These are phyloP conservation scores for Gallinago jamesoni DNA, from an alignment of 2,113 vertebrate genomes.

Conservation along the genomic window DNA sequence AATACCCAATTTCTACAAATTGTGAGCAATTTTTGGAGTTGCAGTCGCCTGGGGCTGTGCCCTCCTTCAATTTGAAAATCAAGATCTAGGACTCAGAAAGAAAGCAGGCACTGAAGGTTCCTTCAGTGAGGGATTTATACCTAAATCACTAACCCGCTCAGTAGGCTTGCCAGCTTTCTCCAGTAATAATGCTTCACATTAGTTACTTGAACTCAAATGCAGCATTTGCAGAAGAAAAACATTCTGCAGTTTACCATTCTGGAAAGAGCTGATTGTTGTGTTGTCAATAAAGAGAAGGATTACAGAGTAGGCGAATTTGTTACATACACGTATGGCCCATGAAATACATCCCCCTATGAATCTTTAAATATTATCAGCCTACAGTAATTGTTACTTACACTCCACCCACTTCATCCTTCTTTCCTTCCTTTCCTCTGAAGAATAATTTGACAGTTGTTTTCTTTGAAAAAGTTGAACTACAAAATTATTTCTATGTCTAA, in stretches of 20 bases:
- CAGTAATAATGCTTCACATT: neutral
- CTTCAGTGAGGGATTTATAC: neutral
- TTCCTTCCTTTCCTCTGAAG: conserved; percentile 33
- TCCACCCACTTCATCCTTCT: conserved; percentile 41
- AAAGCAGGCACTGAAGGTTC: neutral
- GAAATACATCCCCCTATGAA: conserved; percentile 40
- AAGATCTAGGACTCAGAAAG: neutral
- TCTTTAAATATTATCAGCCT: conserved; percentile 53
- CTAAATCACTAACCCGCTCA: neutral
- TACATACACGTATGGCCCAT: neutral
- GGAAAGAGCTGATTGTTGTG: conserved; percentile 30
- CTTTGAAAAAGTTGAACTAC: conserved; percentile 8
- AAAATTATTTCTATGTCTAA: neutral
- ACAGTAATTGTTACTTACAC: conserved; percentile 58
- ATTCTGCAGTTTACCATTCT: conserved; percentile 8
- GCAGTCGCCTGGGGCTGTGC: neutral
- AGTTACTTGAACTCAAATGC: neutral
- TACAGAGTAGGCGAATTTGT: conserved; percentile 45
- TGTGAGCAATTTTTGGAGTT: neutral
- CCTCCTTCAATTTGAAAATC: neutral
- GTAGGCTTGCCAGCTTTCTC: conserved; percentile 9
- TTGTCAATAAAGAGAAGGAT: conserved; percentile 42
- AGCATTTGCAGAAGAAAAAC: conserved; percentile 24
- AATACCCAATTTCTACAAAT: neutral
- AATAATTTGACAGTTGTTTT: conserved; percentile 43